These are phyloP conservation scores for Ophion ventricosus DNA, from an alignment of 2,888 invertebrate genomes.

Conservation along the genomic window DNA sequence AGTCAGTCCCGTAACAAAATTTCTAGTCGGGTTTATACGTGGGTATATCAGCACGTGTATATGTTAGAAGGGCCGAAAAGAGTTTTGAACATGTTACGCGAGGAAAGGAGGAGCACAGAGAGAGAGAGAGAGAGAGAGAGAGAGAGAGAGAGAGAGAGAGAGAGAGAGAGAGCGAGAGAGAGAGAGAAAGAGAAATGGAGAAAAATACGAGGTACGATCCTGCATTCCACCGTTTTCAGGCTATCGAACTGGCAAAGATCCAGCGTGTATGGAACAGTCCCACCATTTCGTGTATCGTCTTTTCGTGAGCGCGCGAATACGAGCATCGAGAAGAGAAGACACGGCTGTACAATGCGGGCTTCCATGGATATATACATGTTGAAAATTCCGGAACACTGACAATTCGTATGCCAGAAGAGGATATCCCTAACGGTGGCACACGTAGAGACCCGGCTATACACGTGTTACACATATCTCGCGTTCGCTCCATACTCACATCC, in stretches of 20 bases:
- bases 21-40: neutral
- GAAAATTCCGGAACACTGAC: constrained; percentile 46
- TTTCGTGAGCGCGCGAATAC: constrained; percentile 20
- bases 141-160: neutral
- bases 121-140: neutral
- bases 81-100: neutral
- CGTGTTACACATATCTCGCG: constrained; percentile 39
- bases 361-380: constrained; percentile 19
- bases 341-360: neutral
- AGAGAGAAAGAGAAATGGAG: too few species aligned
- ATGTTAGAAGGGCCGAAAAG: constrained; percentile 6
- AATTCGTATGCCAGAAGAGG: constrained; percentile 53
- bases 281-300: constrained; percentile 33
- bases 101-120: neutral
- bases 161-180: too few species aligned
- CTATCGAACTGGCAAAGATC: constrained; percentile 18
- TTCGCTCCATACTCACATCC: neutral
- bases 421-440: constrained; percentile 45
- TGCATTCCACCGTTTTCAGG: constrained; percentile 15
- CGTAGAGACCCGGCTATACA: constrained; percentile 46
- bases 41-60: neutral
- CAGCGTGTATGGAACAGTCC: constrained; percentile 1
- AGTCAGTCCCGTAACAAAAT: too few species aligned
- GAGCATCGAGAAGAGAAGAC: neutral
- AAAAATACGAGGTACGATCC: neutral